Conservation (phyloP, 2,888 invertebrate genomes). For the Hermaeophaga mercurialis region DNA sequence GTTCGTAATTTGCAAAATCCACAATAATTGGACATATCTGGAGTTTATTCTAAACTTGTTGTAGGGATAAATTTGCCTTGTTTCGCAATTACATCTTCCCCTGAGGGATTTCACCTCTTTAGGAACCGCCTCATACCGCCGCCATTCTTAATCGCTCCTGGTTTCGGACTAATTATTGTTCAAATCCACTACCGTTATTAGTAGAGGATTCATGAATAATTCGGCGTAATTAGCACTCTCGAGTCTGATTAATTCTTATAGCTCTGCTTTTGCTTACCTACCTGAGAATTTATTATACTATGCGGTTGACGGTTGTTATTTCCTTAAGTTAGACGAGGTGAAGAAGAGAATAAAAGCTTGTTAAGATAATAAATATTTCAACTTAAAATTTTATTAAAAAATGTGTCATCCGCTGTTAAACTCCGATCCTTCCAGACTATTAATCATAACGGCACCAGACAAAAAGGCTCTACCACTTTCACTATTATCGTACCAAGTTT, state of each 20-base stretch:
- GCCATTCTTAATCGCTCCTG: slow-evolving; percentile 45
- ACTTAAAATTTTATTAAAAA: too few relatives aligned
- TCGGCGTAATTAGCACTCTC: slow-evolving; percentile 41
- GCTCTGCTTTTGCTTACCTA: slow-evolving; percentile 29
- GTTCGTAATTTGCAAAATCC: background rate
- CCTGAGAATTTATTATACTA: slow-evolving; percentile 33
- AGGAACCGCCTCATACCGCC: slow-evolving; percentile 24
- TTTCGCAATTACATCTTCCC: slow-evolving; percentile 32
- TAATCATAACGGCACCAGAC: too few relatives aligned
- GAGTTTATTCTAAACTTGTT: slow-evolving; percentile 11
- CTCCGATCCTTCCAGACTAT: too few relatives aligned
- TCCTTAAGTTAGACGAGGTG: slow-evolving; percentile 1
- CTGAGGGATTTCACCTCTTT: slow-evolving; percentile 23
- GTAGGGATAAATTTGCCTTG: slow-evolving; percentile 17
- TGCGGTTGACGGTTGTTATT: slow-evolving; percentile 22
- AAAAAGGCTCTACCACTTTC: too few relatives aligned
- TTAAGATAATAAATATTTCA: too few relatives aligned
- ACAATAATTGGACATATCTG: slow-evolving; percentile 6
- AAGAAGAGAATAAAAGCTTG: too few relatives aligned
- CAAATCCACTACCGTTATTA: slow-evolving; percentile 43
- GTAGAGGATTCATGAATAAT: slow-evolving; percentile 44
- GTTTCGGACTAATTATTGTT: slow-evolving; percentile 47
- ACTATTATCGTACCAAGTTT: too few relatives aligned
- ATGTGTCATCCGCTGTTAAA: too few relatives aligned
- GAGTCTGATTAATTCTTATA: slow-evolving; percentile 44